Evolutionary conservation across 2,888 invertebrate species (phyloP).

Genomic region (Cheilosia vulpina): DNA sequence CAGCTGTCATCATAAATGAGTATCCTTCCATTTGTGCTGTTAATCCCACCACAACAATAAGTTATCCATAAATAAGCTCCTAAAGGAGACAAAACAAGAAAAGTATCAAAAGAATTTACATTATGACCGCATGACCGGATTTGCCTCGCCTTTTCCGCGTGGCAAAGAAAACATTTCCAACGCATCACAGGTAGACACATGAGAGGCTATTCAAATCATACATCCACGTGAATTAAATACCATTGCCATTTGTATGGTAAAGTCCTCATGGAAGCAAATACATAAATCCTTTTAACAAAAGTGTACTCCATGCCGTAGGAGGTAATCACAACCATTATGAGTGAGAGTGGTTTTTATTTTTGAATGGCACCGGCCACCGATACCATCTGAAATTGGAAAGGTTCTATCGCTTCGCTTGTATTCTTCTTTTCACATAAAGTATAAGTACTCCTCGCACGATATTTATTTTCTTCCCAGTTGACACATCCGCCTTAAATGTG

Average conservation of each 20-base stretch:
- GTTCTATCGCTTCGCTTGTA: constrained; percentile 15
- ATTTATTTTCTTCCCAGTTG: constrained; percentile 10
- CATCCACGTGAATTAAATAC: constrained; percentile 27
- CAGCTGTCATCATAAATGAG: background rate
- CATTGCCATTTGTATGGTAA: background rate
- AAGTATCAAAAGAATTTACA: background rate
- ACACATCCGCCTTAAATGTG: constrained; percentile 27
- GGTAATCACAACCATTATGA: constrained; percentile 43
- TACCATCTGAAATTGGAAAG: constrained; percentile 41
- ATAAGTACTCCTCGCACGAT: constrained; percentile 24
- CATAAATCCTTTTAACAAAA: constrained; percentile 30
- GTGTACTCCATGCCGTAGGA: background rate
- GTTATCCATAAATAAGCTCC: constrained; percentile 12
- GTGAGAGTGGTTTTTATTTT: constrained; percentile 34
- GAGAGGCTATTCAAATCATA: constrained; percentile 9
- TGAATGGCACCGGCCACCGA: constrained; percentile 30
- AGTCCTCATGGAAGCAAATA: background rate
- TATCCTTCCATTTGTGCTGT: constrained; percentile 8
- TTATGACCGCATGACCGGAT: constrained; percentile 54
- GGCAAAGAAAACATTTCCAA: constrained; percentile 1
- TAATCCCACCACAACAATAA: constrained; percentile 28
- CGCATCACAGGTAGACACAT: constrained; percentile 3
- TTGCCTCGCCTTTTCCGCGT: constrained; percentile 28
- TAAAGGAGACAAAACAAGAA: background rate
- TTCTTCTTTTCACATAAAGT: background rate